These are phyloP conservation scores for Cavia aperea DNA, from an alignment of 2,113 vertebrate genomes.

Conservation along the genomic window DNA sequence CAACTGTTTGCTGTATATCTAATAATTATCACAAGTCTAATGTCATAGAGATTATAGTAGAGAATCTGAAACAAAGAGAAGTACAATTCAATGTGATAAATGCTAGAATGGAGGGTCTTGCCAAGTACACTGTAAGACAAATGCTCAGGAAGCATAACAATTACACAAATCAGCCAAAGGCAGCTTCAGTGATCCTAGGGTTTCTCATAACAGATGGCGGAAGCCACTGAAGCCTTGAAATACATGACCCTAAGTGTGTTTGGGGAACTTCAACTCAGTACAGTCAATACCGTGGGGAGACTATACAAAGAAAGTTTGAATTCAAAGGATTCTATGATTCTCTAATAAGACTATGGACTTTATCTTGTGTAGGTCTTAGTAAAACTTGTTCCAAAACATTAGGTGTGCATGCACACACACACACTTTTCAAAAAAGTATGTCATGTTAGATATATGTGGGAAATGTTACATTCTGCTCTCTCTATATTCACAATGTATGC, in stretches of 20 bases:
- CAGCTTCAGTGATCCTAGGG: background rate
- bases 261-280: background rate
- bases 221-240: slow-evolving; percentile 26
- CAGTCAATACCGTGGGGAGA: background rate
- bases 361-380: background rate
- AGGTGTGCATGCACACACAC: background rate
- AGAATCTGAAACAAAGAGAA: slow-evolving; percentile 25
- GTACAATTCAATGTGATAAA: background rate
- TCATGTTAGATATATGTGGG: background rate
- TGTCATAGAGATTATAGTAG: slow-evolving; percentile 2
- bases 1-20: background rate
- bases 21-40: background rate
- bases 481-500: background rate
- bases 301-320: background rate
- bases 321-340: background rate
- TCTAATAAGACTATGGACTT: background rate
- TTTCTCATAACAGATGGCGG: slow-evolving; percentile 13
- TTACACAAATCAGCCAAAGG: background rate
- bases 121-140: background rate
- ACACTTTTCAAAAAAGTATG: background rate
- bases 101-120: slow-evolving; percentile 20
- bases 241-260: background rate
- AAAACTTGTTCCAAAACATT: background rate
- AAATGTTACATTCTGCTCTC: background rate
- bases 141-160: background rate